Evolutionary conservation across 2,888 invertebrate species (phyloP), one percentile per base, ranked within the genome.

Genomic region (Synanthedon vespiformis): DNA sequence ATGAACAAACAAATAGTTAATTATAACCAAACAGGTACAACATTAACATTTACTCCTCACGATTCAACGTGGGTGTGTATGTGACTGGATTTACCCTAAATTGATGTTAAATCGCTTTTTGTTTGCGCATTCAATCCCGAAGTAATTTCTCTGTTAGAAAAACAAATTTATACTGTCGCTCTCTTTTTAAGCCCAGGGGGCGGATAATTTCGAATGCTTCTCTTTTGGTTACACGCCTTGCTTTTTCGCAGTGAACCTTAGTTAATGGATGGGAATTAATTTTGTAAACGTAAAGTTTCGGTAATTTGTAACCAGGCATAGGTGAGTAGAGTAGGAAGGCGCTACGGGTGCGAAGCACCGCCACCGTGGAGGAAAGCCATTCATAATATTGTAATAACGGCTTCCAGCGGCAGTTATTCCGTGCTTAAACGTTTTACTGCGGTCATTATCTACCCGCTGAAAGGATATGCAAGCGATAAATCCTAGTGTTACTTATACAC

Each of bases 331-430:
- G 40, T 10, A 50, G 11, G 40, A 48, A 52, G 50, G 40, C 47
- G 50, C 47, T 44, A 50, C 50, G 50, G 51, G 50, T 48, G 49
- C 40, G 22, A 52, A 40, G 52, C 52, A 52, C 41, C 65, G 63
- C 62, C 64, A 65, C 67, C 71, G 70, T 65, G 72, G 69, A 69
- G 48, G 78, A 77, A 78, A 80, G 72, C 85, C 79, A 87, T 87
- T 84, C 85, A 85, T 86, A 86, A 86, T 85, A 85, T 83, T 84
- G 85, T 87, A 87, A 86, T 87, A 86, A 85, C 82, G 80, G 83
- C 77, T 80, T 77, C 82, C 74, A 85, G 71, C 76, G 77, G 73
- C 85, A 83, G 84, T 86, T 86, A 86, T 86, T 80, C 74, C 86
- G 81, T 86, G 82, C 86, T 85, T 86, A 86, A 86, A 83, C 85